Conservation (phyloP, 2,888 invertebrate species). For the Drosophila nr. perissopoda region DNA sequence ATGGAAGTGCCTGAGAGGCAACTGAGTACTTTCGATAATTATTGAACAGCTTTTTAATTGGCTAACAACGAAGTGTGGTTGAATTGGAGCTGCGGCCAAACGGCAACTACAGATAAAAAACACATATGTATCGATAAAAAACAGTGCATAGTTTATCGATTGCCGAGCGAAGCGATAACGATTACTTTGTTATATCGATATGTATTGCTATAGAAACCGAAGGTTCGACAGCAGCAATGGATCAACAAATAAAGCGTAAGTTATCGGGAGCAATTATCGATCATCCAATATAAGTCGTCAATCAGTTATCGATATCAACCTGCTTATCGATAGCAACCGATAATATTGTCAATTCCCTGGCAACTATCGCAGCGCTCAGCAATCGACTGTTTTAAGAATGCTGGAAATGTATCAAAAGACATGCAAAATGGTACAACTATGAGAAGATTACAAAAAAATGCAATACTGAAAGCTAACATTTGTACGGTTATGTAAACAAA, state of each 20-base stretch:
- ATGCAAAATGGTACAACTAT: conserved; percentile 51
- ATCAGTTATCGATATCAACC: neutral
- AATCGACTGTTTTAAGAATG: conserved; percentile 22
- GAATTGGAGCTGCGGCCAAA: conserved; percentile 31
- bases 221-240: neutral
- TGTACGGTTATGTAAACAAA: conserved; percentile 26
- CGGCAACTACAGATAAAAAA: conserved; percentile 29
- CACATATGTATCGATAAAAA: conserved; percentile 18
- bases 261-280: conserved; percentile 2
- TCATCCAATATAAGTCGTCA: neutral
- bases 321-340: neutral
- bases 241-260: neutral
- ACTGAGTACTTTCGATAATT: neutral
- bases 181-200: neutral
- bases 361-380: conserved; percentile 28
- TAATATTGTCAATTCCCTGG: neutral
- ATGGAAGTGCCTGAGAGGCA: neutral
- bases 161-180: conserved; percentile 26
- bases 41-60: neutral
- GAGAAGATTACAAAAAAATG: conserved; percentile 19
- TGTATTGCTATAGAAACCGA: neutral
- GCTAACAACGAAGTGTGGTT: neutral
- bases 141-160: conserved; percentile 32
- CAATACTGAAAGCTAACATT: conserved; percentile 21
- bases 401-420: conserved; percentile 29